Conservation (phyloP, 2,113 vertebrate species). For the Tympanuchus pallidicinctus region DNA sequence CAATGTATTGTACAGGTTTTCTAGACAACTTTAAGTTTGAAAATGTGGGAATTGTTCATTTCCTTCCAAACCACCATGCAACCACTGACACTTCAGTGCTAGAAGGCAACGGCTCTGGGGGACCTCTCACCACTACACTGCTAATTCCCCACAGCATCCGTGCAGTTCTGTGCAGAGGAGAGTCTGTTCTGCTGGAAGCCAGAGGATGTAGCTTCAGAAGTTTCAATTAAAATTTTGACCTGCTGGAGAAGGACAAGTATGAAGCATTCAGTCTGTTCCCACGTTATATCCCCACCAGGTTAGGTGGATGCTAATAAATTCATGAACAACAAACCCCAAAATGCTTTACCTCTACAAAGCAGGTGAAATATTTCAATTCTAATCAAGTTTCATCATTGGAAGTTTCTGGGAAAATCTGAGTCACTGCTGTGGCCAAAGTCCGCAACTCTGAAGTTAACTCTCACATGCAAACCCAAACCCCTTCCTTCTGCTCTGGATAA, state of each 20-base stretch:
- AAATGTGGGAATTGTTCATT: background rate
- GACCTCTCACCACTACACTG: background rate
- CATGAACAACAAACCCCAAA: background rate
- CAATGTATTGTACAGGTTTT: background rate
- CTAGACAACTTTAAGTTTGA: background rate
- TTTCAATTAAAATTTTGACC: background rate
- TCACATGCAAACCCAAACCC: background rate
- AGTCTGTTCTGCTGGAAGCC: background rate
- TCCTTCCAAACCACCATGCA: background rate
- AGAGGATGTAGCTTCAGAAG: background rate
- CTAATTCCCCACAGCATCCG: background rate
- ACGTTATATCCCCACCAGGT: background rate
- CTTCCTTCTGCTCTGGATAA: background rate
- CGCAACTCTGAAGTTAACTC: background rate
- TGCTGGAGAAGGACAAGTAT: background rate
- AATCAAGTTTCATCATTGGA: background rate
- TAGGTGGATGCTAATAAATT: background rate
- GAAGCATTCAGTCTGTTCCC: background rate
- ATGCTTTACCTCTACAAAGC: background rate
- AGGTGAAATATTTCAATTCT: background rate
- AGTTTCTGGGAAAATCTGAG: background rate
- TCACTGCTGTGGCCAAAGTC: rapidly evolving
- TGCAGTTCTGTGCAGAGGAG: background rate
- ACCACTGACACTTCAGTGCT: background rate
- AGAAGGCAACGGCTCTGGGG: rapidly evolving